These are phyloP conservation scores for Felis chaus DNA, from an alignment of 2,113 vertebrate species.

Conservation along the genomic window DNA sequence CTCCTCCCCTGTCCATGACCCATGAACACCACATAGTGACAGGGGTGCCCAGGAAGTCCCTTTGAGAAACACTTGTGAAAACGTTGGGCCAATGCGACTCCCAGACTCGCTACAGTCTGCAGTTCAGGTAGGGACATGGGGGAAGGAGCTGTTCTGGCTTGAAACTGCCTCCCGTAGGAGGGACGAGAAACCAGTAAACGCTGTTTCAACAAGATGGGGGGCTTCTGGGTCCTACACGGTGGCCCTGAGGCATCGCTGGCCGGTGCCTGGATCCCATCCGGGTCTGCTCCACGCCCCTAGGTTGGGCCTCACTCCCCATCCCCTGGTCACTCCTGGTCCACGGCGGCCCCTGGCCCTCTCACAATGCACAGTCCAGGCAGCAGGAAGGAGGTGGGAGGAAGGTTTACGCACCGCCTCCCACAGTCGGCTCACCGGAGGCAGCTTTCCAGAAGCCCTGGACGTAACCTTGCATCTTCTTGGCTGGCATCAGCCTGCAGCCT, in stretches of 20 bases:
- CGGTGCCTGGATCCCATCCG: not conserved
- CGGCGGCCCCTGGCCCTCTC: not conserved
- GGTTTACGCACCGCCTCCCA: too few relatives aligned
- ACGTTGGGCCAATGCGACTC: rapidly evolving
- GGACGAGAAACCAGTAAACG: too few relatives aligned
- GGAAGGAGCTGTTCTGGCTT: not conserved
- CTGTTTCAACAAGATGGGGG: too few relatives aligned
- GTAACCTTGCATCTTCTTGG: not conserved
- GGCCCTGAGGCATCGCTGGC: too few relatives aligned
- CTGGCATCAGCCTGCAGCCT: not conserved
- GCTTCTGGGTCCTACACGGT: not conserved
- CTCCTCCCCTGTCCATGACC: rapidly evolving
- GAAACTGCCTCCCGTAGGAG: not conserved
- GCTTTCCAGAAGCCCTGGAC: not conserved
- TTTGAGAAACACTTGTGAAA: not conserved
- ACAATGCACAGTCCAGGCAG: not conserved
- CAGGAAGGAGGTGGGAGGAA: not conserved
- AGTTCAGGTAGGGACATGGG: not conserved
- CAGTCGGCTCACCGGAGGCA: not conserved
- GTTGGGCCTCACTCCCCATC: too few relatives aligned
- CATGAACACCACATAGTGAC: not conserved
- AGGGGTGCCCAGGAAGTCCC: too few relatives aligned
- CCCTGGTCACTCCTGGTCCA: not conserved
- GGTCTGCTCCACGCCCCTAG: not conserved
- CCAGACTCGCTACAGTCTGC: not conserved